Conservation (phyloP, 2,797 vertebrate species). For the Mus spretus region DNA sequence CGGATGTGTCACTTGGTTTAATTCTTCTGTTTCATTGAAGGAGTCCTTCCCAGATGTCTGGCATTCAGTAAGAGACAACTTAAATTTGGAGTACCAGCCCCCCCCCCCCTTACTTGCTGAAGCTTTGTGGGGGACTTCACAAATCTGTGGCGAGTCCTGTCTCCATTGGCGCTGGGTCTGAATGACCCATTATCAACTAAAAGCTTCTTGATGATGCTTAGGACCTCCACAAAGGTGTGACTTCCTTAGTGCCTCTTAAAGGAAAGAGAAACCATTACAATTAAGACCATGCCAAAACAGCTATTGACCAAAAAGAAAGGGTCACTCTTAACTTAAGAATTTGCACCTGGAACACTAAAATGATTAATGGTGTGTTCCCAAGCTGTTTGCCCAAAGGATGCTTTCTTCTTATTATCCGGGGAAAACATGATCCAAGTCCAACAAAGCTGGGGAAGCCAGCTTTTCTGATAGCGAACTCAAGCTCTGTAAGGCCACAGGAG, state of each 20-base stretch:
- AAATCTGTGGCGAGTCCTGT: background rate
- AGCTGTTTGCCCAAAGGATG: background rate
- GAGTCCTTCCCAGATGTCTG: background rate
- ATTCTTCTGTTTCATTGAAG: background rate
- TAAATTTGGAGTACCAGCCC: background rate
- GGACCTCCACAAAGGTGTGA: constrained; percentile 25
- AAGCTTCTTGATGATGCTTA: background rate
- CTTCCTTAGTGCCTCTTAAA: constrained; percentile 7
- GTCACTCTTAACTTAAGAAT: constrained; percentile 1
- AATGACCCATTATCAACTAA: constrained; percentile 17
- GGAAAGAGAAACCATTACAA: background rate
- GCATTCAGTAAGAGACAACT: background rate
- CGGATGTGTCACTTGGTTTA: background rate
- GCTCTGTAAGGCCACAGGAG: background rate
- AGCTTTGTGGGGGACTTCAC: background rate
- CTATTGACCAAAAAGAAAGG: constrained; percentile 16
- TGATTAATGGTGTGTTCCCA: background rate
- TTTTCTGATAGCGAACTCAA: background rate
- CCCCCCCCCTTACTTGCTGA: background rate
- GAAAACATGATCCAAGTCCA: background rate
- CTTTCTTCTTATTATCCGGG: background rate
- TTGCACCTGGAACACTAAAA: constrained; percentile 8
- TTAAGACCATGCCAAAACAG: constrained; percentile 25
- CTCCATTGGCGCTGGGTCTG: background rate
- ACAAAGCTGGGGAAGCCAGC: background rate